Evolutionary conservation across 2,113 vertebrate genomes (phyloP).

Genomic region (Podocnemis expansa): DNA sequence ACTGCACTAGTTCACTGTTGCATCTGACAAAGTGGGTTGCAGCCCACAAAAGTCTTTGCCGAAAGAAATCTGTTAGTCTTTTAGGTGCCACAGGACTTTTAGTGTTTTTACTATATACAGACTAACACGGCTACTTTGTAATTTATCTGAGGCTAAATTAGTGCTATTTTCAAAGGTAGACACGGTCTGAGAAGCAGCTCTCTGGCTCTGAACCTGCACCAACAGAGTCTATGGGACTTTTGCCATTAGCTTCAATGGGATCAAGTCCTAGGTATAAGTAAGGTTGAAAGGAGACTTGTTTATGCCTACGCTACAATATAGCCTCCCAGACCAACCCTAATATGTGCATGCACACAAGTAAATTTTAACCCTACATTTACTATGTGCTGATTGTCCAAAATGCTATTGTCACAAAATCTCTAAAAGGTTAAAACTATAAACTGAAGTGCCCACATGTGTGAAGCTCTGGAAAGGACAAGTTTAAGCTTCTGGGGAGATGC

Average conservation of each 20-base stretch:
- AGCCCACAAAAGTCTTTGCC: too few relatives aligned
- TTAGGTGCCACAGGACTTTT: too few relatives aligned
- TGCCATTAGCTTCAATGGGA: neutral
- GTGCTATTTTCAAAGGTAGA: neutral
- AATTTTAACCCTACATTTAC: too few relatives aligned
- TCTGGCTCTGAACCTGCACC: neutral
- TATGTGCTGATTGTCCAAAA: neutral
- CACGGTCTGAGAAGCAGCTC: neutral
- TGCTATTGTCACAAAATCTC: neutral
- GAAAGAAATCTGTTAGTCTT: too few relatives aligned
- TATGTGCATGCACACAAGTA: neutral
- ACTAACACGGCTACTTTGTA: too few relatives aligned
- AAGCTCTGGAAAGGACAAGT: neutral
- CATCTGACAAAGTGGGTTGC: too few relatives aligned
- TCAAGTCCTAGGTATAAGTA: neutral
- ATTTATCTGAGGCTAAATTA: neutral
- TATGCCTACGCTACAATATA: neutral
- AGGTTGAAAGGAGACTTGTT: neutral
- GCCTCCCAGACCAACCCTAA: neutral
- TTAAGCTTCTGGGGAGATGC: neutral
- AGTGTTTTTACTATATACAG: too few relatives aligned
- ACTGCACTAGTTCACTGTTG: too few relatives aligned
- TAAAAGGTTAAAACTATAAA: neutral
- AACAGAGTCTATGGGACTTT: neutral
- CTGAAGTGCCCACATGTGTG: neutral